A percentile compares a stretch with the other conserved stretches of the same genome.
Conservation (phyloP, 2,888 invertebrate genomes). For the Ellobium chinense region DNA sequence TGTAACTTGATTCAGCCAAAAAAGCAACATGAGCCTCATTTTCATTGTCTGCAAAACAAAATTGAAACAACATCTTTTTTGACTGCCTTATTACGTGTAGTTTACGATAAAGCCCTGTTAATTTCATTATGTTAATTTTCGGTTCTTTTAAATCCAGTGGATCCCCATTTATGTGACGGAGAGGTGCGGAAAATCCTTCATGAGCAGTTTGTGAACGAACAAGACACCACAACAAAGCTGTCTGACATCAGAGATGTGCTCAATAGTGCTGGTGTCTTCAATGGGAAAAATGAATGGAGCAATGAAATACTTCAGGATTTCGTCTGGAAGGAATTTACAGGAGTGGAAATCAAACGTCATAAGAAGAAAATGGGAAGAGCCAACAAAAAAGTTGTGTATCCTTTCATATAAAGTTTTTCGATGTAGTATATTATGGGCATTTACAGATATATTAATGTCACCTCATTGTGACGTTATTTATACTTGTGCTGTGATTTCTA, state of each 20-base stretch:
- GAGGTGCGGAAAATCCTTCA: slow-evolving; percentile 10
- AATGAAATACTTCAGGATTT: slow-evolving; percentile 5
- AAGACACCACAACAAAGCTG: background rate
- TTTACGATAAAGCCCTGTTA: no score
- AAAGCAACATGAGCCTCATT: no score
- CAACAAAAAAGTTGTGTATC: background rate
- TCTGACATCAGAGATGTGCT: slow-evolving; percentile 11
- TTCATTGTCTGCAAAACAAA: no score
- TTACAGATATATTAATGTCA: no score
- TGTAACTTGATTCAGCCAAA: background rate
- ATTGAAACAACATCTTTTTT: no score
- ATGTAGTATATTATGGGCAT: no score
- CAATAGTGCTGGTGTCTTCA: background rate
- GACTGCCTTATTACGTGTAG: no score
- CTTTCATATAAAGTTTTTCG: background rate
- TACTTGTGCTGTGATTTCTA: no score
- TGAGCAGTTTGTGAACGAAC: background rate
- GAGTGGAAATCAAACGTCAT: background rate
- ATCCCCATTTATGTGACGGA: background rate
- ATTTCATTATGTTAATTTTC: no score
- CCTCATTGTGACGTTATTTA: no score
- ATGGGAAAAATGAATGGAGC: background rate
- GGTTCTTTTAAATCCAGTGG: background rate
- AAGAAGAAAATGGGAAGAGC: background rate
- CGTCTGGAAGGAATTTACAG: background rate